These are phyloP conservation scores for Pollimyrus isidori DNA, from an alignment of 2,113 vertebrate genomes.

Conservation along the genomic window DNA sequence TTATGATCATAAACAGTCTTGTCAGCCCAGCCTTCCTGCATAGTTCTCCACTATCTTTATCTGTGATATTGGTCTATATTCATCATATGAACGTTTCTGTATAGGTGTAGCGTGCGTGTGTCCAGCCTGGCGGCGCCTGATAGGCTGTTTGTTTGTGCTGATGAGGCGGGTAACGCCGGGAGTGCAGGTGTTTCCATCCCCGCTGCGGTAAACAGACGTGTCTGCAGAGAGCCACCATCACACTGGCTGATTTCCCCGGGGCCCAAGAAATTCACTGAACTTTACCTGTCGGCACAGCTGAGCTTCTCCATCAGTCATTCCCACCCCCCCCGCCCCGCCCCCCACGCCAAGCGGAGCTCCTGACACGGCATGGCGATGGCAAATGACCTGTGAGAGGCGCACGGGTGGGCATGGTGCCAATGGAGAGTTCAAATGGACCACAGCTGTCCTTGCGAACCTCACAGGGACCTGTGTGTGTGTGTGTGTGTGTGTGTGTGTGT, in stretches of 20 bases:
- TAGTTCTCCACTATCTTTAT: neutral
- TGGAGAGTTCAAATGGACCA: neutral
- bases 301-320: neutral
- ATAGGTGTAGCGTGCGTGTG: neutral
- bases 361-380: neutral
- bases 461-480: neutral
- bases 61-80: neutral
- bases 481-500: neutral
- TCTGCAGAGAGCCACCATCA: neutral
- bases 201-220: neutral
- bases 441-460: neutral
- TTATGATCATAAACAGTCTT: neutral
- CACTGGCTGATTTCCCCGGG: constrained; percentile 11
- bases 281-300: constrained; percentile 12
- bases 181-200: constrained; percentile 11
- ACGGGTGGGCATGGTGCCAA: neutral
- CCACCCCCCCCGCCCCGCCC: neutral
- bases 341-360: neutral
- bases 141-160: neutral
- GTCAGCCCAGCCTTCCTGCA: neutral
- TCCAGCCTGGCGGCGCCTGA: neutral
- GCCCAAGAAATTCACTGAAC: neutral
- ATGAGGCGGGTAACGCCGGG: neutral
- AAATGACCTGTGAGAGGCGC: neutral
- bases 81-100: neutral